Conservation (phyloP, 2,888 invertebrate genomes). For the Epistrophe eligans region DNA sequence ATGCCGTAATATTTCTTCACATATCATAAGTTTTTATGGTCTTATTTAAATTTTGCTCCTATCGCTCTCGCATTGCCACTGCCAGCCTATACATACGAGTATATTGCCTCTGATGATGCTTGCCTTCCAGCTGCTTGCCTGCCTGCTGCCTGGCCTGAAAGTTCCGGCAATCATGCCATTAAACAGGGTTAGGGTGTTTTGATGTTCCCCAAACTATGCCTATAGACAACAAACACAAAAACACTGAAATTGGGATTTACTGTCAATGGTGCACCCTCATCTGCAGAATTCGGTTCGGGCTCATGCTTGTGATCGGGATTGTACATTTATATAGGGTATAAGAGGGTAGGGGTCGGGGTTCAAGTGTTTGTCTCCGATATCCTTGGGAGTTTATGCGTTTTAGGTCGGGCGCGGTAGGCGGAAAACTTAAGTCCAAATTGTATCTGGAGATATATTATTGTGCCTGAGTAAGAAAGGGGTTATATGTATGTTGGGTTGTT, state of each 20-base stretch:
- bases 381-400: conserved; percentile 72
- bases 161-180: conserved; percentile 67
- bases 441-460: conserved; percentile 38
- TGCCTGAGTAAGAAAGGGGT: conserved; percentile 63
- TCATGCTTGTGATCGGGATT: background rate
- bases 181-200: conserved; percentile 20
- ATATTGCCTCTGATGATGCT: conserved; percentile 32
- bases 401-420: conserved; percentile 36
- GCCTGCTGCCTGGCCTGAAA: conserved; percentile 46
- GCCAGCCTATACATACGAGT: conserved; percentile 37
- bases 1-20: conserved; percentile 83
- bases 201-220: conserved; percentile 13
- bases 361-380: conserved; percentile 71
- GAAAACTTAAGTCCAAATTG: conserved; percentile 66
- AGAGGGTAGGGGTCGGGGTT: conserved; percentile 32
- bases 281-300: conserved; percentile 38
- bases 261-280: conserved; percentile 63
- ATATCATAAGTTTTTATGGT: conserved; percentile 84
- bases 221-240: conserved; percentile 20
- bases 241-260: conserved; percentile 65
- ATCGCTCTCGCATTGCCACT: conserved; percentile 60
- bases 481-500: background rate
- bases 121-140: background rate
- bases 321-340: background rate
- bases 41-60: conserved; percentile 79